Conservation (phyloP, 2,888 invertebrate species). For the Xiphydria camelus region DNA sequence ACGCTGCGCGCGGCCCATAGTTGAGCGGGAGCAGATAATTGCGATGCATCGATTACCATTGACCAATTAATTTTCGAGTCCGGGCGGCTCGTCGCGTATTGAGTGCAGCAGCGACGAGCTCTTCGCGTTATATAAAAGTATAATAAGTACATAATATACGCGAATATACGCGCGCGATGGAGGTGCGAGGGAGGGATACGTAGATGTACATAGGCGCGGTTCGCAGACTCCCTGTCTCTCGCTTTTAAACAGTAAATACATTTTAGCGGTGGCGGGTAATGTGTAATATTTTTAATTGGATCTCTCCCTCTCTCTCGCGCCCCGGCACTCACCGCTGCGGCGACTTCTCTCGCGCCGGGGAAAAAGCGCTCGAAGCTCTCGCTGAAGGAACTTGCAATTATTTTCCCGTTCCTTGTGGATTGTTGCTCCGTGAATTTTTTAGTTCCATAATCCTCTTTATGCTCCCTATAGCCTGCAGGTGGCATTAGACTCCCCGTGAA, state of each 20-base stretch:
- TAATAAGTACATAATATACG: constrained; percentile 1
- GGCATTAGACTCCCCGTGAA: constrained; percentile 36
- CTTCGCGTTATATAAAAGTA: background rate
- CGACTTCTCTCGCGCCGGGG: constrained; percentile 16
- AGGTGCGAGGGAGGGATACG: constrained; percentile 1
- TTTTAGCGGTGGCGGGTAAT: constrained; percentile 54
- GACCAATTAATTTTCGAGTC: constrained; percentile 25
- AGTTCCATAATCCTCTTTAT: constrained; percentile 35
- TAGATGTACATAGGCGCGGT: background rate
- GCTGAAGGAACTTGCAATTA: constrained; percentile 55
- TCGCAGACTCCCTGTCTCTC: constrained; percentile 29
- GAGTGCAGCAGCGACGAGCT: background rate
- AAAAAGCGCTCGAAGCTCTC: constrained; percentile 34
- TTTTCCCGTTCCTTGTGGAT: constrained; percentile 54
- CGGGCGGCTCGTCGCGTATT: background rate
- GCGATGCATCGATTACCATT: constrained; percentile 27
- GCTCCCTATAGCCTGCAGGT: constrained; percentile 35
- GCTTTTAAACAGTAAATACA: constrained; percentile 55
- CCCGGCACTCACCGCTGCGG: no score
- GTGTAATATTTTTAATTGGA: constrained; percentile 59
- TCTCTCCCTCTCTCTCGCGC: constrained; percentile 41
- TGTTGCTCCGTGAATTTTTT: constrained; percentile 50
- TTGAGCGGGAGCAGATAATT: constrained; percentile 18
- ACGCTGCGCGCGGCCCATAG: no score
- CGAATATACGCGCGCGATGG: background rate